Percentiles rank a stretch among this genome's conserved stretches.
Conservation (phyloP, 2,888 invertebrate species). For the Netelia fuscicornis region DNA sequence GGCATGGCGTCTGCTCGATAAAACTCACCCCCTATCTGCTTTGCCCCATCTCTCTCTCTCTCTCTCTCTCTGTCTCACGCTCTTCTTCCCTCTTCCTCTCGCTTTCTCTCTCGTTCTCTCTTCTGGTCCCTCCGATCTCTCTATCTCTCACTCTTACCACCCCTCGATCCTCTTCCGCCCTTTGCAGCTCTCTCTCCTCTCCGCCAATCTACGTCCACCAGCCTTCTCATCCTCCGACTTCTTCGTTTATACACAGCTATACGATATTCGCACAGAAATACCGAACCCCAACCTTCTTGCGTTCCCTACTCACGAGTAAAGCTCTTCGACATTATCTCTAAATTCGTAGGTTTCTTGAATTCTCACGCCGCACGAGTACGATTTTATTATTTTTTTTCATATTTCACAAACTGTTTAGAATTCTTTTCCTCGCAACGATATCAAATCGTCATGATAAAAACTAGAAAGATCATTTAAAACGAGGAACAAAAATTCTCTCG, state of each 20-base stretch:
- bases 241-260: conserved; percentile 21
- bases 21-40: conserved; percentile 63
- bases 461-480: too few relatives aligned
- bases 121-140: conserved; percentile 36
- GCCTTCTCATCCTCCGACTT: conserved; percentile 49
- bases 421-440: too few relatives aligned
- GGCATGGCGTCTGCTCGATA: conserved; percentile 71
- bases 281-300: conserved; percentile 19
- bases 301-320: not conserved
- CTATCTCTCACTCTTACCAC: conserved; percentile 46
- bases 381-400: not conserved
- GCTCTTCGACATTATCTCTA: not conserved
- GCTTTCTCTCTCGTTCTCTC: conserved; percentile 45
- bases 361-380: not conserved
- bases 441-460: too few relatives aligned
- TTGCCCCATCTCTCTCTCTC: conserved; percentile 60
- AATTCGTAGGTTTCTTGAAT: conserved; percentile 2
- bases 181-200: conserved; percentile 38
- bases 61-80: conserved; percentile 47
- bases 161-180: conserved; percentile 50
- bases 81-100: conserved; percentile 54
- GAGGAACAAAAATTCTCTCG: too few relatives aligned
- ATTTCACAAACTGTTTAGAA: too few relatives aligned
- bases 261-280: conserved; percentile 41
- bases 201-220: conserved; percentile 60